These are phyloP conservation scores for Troilus luridus DNA, from an alignment of 2,888 invertebrate genomes.

Conservation along the genomic window DNA sequence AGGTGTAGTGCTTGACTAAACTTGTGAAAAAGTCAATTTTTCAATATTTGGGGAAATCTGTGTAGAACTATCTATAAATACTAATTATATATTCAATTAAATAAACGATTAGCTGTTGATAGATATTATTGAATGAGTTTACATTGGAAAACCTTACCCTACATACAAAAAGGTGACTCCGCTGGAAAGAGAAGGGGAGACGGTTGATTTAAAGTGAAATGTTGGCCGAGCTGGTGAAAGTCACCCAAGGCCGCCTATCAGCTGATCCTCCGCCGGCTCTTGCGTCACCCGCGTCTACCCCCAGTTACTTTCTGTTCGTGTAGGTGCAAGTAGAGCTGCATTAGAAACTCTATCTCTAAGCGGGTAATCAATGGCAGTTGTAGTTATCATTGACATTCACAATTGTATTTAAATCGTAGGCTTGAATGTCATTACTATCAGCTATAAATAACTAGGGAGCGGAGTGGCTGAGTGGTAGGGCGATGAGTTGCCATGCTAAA, in stretches of 20 bases:
- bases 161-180: neutral
- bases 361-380: neutral
- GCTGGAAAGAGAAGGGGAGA: neutral
- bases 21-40: too few relatives aligned
- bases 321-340: constrained; percentile 14
- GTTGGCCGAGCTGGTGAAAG: constrained; percentile 17
- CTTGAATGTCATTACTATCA: too few relatives aligned
- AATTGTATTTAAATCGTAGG: too few relatives aligned
- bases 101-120: neutral
- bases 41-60: too few relatives aligned
- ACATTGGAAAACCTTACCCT: neutral
- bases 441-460: too few relatives aligned
- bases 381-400: neutral
- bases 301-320: neutral
- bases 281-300: neutral
- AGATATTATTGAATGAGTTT: neutral
- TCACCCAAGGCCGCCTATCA: constrained; percentile 33
- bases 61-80: too few relatives aligned
- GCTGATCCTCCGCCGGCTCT: neutral
- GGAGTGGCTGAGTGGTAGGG: too few relatives aligned
- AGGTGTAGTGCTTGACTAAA: too few relatives aligned
- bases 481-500: too few relatives aligned
- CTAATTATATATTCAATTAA: too few relatives aligned
- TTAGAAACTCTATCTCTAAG: neutral
- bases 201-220: constrained; percentile 11